A percentile compares a stretch with the other conserved stretches of the same genome.
Conservation (phyloP, 2,888 invertebrate genomes). For the Macaria notata region DNA sequence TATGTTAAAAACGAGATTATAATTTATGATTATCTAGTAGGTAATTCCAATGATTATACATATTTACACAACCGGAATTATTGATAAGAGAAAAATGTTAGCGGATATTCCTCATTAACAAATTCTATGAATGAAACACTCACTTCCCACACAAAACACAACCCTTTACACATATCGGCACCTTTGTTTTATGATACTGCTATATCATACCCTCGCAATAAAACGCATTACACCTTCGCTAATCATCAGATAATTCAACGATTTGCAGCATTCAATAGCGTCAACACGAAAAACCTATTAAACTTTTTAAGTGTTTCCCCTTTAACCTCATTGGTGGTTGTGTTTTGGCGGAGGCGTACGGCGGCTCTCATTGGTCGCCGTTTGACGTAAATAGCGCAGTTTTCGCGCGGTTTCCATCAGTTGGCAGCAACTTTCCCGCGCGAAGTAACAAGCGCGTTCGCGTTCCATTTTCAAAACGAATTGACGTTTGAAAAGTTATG, state of each 20-base stretch:
- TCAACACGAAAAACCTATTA: constrained; percentile 75
- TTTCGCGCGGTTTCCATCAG: constrained; percentile 76
- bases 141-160: too few relatives aligned
- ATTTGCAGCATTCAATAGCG: constrained; percentile 51
- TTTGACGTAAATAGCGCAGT: constrained; percentile 65
- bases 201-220: too few relatives aligned
- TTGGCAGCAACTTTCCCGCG: constrained; percentile 65
- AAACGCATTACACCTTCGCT: constrained; percentile 4
- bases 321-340: constrained; percentile 58
- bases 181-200: too few relatives aligned
- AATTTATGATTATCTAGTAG: too few relatives aligned
- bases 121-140: too few relatives aligned
- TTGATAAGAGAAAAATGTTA: too few relatives aligned
- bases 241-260: constrained; percentile 42
- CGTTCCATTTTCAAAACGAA: constrained; percentile 35
- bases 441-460: constrained; percentile 34
- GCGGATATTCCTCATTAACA: too few relatives aligned
- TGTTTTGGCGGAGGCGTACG: constrained; percentile 61
- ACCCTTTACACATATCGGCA: too few relatives aligned
- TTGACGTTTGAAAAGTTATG: constrained; percentile 56
- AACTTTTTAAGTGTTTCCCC: constrained; percentile 71
- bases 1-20: too few relatives aligned
- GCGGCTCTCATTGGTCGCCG: constrained; percentile 56
- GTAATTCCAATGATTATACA: too few relatives aligned
- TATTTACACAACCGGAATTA: too few relatives aligned